Evolutionary conservation across 2,113 vertebrate species (phyloP), one percentile per base, ranked within the genome.

Genomic region (Esox niger): DNA sequence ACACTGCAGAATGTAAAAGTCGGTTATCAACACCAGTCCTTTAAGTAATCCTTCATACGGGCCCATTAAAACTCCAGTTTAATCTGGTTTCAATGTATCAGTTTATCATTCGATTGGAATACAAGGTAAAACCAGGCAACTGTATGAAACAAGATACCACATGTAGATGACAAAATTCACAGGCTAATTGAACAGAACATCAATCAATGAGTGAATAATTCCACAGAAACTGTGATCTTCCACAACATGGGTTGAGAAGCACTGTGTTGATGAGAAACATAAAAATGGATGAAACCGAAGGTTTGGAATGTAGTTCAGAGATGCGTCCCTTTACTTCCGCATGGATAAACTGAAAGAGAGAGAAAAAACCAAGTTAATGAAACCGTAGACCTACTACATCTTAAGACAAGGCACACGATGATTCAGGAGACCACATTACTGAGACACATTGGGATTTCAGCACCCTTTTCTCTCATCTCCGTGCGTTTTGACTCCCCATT

Each of bases 311-410:
- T 74, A 61, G 26, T 55, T 27, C 32, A 20, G 17, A 43, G 25
- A 29, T 43, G 17, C 0, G 58, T 61, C 72, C 0, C 56, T 59
- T 83, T 47, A 88, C 69, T 86, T 87, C 23, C 4, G 23, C 67
- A 77, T n/a, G 0, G 65, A 74, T 78, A 87, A 65, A 29, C 88
- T 87, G 81, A 25, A 74, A 70, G 35, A 69, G 29, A 59, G 25
- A 38, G 5, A 17, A 43, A 3, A 17, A 43, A 15, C n/a, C n/a
- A n/a, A 15, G 11, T 5, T 15, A 43, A 15, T 4, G 17, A 43
- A 43, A 43, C 11, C 3, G 38, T 15, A 43, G 13, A 43, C 35
- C 35, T 43, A n/a, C n/a, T n/a, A 43, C 38, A 43, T 43, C 15
- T 38, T 17, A 43, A 17, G 38, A 43, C 38, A 43, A 43, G 38